Conservation (phyloP, 2,113 vertebrate genomes). For the Misgurnus mizolepis region DNA sequence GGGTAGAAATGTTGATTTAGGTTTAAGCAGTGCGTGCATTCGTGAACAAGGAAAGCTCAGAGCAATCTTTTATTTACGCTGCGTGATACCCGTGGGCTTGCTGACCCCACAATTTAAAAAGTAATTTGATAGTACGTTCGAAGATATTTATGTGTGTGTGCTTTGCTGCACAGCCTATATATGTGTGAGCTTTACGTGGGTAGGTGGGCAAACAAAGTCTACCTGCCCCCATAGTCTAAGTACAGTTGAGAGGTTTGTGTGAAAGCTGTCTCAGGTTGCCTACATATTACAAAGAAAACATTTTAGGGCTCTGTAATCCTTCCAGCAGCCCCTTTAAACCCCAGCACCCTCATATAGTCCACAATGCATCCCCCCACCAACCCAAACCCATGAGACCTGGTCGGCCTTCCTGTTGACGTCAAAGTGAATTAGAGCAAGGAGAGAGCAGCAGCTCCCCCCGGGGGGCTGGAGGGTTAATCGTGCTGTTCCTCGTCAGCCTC, state of each 20-base stretch:
- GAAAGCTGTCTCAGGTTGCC: slow-evolving; percentile 72
- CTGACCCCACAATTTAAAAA: slow-evolving; percentile 32
- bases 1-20: neutral
- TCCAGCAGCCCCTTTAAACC: slow-evolving; percentile 68
- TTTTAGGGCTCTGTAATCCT: slow-evolving; percentile 74
- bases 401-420: slow-evolving; percentile 78
- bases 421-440: slow-evolving; percentile 71
- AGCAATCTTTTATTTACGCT: slow-evolving; percentile 28
- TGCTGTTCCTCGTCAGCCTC: slow-evolving; percentile 66
- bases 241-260: slow-evolving; percentile 57
- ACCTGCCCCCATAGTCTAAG: slow-evolving; percentile 4
- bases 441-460: slow-evolving; percentile 68
- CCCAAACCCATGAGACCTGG: slow-evolving; percentile 65
- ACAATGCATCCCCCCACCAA: slow-evolving; percentile 40
- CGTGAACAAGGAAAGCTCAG: neutral
- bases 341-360: slow-evolving; percentile 47
- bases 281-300: slow-evolving; percentile 77
- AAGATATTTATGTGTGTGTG: slow-evolving; percentile 24
- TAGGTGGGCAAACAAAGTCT: slow-evolving; percentile 31
- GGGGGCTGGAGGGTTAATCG: slow-evolving; percentile 77
- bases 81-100: slow-evolving; percentile 20
- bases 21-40: slow-evolving; percentile 2
- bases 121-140: slow-evolving; percentile 29
- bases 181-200: neutral
- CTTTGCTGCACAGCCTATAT: slow-evolving; percentile 53